These are phyloP conservation scores for Strigops habroptila DNA, from an alignment of 2,113 vertebrate species.

Conservation along the genomic window DNA sequence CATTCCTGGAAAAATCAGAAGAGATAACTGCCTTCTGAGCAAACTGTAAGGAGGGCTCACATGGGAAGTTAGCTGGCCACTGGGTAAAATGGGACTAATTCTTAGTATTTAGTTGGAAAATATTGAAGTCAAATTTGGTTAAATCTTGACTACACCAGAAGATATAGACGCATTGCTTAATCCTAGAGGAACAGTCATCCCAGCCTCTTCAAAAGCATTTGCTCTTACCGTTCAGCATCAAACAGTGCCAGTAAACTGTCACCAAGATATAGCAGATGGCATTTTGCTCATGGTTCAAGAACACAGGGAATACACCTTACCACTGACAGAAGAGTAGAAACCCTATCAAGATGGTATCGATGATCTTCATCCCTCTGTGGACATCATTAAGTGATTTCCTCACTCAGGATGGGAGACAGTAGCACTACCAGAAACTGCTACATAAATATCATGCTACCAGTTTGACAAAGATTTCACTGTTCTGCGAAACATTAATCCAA, in stretches of 20 bases:
- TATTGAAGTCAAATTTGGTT: not conserved
- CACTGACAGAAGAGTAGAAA: not conserved
- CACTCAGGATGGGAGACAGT: not conserved
- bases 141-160: not conserved
- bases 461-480: not conserved
- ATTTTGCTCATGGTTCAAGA: not conserved
- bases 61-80: not conserved
- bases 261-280: not conserved
- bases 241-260: not conserved
- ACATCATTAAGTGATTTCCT: not conserved
- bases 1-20: not conserved
- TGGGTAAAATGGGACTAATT: not conserved
- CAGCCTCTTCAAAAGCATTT: not conserved
- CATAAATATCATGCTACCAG: not conserved
- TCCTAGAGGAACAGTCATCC: not conserved
- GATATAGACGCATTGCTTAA: not conserved
- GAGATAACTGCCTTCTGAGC: not conserved
- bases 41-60: not conserved
- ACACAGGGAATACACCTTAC: not conserved
- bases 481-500: not conserved
- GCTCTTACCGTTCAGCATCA: not conserved
- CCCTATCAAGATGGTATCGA: rapidly evolving
- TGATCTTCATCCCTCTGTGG: not conserved
- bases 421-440: not conserved
- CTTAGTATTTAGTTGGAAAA: not conserved